Conservation (phyloP, 2,113 vertebrate species). For the Struthidea cinerea region DNA sequence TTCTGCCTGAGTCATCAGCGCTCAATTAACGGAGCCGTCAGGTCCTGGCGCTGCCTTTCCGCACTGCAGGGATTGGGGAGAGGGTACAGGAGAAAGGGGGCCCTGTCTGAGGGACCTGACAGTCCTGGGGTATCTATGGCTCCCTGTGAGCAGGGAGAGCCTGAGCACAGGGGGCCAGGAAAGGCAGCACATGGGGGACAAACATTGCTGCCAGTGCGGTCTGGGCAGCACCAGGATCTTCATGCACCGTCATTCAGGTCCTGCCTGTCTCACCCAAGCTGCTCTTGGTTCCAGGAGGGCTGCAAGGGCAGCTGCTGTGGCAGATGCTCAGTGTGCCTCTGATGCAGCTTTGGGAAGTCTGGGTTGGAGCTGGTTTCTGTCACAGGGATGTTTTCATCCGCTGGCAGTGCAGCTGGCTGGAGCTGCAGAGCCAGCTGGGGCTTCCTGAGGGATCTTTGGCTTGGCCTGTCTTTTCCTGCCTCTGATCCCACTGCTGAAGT, state of each 20-base stretch:
- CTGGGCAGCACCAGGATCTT: background rate
- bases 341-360: background rate
- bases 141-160: background rate
- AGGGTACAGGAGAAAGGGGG: background rate
- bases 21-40: background rate
- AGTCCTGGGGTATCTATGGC: background rate
- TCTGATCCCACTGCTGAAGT: background rate
- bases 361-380: background rate
- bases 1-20: constrained; percentile 11
- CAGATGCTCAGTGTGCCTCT: fast-evolving
- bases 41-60: background rate
- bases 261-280: background rate
- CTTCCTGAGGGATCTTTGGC: background rate
- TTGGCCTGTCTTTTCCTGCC: background rate
- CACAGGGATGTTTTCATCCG: background rate
- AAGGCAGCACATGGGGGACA: background rate
- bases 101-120: background rate
- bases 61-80: background rate
- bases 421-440: background rate
- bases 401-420: background rate
- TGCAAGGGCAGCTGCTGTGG: background rate
- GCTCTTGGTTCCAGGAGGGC: background rate
- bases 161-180: background rate
- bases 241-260: background rate
- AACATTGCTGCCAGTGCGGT: background rate